phyloP scores from a whole-genome alignment of 2,888 invertebrate species.

The Rhabditophanes sp. region DNA sequence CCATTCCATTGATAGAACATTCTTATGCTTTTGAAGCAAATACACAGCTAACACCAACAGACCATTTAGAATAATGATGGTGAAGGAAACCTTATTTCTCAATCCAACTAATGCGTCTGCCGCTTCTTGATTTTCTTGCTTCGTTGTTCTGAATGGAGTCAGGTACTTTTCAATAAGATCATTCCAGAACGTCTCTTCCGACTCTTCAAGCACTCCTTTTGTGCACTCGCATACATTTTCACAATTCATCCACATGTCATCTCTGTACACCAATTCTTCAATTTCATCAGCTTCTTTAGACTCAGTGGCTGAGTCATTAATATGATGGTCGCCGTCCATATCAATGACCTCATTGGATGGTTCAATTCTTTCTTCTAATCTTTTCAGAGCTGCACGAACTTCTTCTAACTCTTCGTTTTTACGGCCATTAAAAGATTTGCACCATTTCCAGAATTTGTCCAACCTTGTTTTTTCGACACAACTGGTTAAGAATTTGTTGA shows the following conservation, averaged over 20 bases:
- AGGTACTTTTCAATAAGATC: conserved; percentile 41
- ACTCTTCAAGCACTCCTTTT: conserved; percentile 32
- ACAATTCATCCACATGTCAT: conserved; percentile 29
- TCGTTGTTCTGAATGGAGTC: conserved; percentile 32
- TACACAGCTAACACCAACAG: conserved; percentile 94
- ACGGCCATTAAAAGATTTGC: background rate
- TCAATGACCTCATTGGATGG: conserved; percentile 11
- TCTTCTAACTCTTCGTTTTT: background rate
- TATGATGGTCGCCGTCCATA: conserved; percentile 6
- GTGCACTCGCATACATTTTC: conserved; percentile 28
- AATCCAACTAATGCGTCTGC: conserved; percentile 67
- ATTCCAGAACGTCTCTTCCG: conserved; percentile 52
- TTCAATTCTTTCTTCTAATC: conserved; percentile 8
- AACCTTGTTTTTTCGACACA: background rate
- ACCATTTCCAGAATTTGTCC: background rate
- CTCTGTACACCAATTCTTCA: conserved; percentile 7
- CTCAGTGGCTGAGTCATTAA: background rate
- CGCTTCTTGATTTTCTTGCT: conserved; percentile 23
- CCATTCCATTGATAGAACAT: conserved; percentile 58
- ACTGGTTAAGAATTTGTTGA: conserved; percentile 1
- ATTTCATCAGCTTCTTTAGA: conserved; percentile 3
- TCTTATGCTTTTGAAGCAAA: conserved; percentile 92
- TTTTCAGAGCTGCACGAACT: background rate
- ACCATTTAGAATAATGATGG: conserved; percentile 93
- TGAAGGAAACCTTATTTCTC: conserved; percentile 75